phyloP scores from a whole-genome alignment of 2,113 vertebrate species.

The Marcusenius ussheri region DNA sequence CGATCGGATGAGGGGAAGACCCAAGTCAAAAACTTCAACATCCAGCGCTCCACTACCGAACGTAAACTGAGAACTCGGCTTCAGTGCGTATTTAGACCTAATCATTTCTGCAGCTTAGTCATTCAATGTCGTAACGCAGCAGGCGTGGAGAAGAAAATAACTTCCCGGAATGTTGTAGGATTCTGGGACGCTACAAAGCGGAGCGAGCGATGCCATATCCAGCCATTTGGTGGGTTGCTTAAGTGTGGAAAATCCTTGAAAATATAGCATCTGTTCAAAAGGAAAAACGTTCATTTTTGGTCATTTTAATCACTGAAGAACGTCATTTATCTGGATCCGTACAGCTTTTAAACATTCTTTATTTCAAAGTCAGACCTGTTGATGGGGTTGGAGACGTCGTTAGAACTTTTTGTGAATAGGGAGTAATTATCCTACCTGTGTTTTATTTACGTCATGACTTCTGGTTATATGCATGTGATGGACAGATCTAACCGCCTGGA shows the following conservation, averaged over 20 bases:
- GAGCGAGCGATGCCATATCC: neutral
- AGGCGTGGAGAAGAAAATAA: slow-evolving; percentile 44
- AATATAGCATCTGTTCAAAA: neutral
- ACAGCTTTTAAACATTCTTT: neutral
- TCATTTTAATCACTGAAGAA: neutral
- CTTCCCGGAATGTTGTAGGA: slow-evolving; percentile 51
- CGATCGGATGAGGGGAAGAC: slow-evolving; percentile 49
- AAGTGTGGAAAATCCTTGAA: neutral
- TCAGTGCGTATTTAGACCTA: slow-evolving; percentile 53
- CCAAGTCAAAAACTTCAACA: slow-evolving; percentile 22
- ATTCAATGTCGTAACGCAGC: slow-evolving; percentile 45
- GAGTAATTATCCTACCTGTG: slow-evolving; percentile 7
- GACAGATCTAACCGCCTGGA: slow-evolving; percentile 72
- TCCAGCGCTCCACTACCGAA: slow-evolving; percentile 26
- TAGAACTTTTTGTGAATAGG: slow-evolving; percentile 2
- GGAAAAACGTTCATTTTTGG: neutral
- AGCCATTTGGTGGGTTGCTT: neutral
- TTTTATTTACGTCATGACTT: slow-evolving; percentile 63
- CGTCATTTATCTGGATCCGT: slow-evolving; percentile 13
- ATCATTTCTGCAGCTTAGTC: slow-evolving; percentile 53
- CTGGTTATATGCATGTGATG: slow-evolving; percentile 75
- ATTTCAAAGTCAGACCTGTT: neutral
- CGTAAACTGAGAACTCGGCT: slow-evolving; percentile 20
- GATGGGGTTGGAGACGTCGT: slow-evolving; percentile 5
- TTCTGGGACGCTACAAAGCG: slow-evolving; percentile 37